phyloP scores from a whole-genome alignment of 1,140 invertebrate genomes.

The Aphelenchoides besseyi region DNA sequence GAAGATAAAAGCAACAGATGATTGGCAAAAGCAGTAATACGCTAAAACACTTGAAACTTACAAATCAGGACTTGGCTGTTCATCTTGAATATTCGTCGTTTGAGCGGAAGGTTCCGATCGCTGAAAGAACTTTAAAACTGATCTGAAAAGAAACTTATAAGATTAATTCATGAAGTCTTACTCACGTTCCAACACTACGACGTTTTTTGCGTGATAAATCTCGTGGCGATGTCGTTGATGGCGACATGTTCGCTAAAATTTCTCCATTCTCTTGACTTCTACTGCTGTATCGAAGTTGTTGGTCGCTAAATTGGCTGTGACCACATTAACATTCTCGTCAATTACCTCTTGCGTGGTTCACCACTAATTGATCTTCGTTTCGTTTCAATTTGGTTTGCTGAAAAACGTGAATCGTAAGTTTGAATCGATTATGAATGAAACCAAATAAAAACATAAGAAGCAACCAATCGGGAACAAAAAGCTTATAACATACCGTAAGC shows the following conservation, averaged over 20 bases:
- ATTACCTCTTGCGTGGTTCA: not conserved
- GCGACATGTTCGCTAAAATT: not conserved
- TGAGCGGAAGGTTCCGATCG: not conserved
- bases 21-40: not conserved
- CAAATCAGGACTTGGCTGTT: not conserved
- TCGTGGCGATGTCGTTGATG: not conserved
- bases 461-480: not conserved
- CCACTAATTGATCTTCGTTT: slow-evolving; percentile 9
- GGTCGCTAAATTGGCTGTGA: not conserved
- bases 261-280: not conserved
- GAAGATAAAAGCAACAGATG: slow-evolving; percentile 5
- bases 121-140: slow-evolving; percentile 3
- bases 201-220: not conserved
- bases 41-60: slow-evolving; percentile 1
- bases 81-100: not conserved
- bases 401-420: not conserved
- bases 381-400: not conserved
- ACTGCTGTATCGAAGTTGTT: not conserved
- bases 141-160: not conserved
- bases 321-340: not conserved
- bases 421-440: not conserved
- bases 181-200: slow-evolving; percentile 9
- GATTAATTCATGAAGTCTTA: not conserved
- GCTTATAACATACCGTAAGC: not conserved
- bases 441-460: not conserved